phyloP scores from a whole-genome alignment of 2,797 vertebrate genomes.

The Chloroceryle amazona region DNA sequence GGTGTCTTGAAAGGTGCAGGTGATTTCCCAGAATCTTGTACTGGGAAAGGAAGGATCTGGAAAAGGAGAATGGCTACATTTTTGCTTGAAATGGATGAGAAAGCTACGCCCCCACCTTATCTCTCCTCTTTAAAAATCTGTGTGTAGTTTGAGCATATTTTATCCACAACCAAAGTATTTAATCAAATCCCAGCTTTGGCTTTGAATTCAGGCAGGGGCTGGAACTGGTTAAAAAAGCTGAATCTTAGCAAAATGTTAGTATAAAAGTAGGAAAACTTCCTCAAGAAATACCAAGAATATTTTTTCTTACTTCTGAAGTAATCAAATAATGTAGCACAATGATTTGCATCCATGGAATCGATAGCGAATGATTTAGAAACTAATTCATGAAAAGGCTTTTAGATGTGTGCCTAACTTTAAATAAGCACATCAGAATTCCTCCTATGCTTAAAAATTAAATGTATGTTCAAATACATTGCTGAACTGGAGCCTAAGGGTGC shows the following conservation, averaged over 20 bases:
- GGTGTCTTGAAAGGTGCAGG: not conserved
- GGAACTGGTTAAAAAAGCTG: not conserved
- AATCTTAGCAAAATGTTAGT: not conserved
- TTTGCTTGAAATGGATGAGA: not conserved
- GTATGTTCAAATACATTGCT: not conserved
- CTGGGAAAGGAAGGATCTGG: not conserved
- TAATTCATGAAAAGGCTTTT: not conserved
- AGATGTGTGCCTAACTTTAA: not conserved
- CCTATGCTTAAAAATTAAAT: slow-evolving; percentile 1
- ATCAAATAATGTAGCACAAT: not conserved
- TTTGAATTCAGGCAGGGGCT: not conserved
- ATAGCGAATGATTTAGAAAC: not conserved
- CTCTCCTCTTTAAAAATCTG: not conserved
- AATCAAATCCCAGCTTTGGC: not conserved
- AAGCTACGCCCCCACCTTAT: not conserved
- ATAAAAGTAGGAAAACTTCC: not conserved
- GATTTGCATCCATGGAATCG: not conserved
- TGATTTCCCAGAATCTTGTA: not conserved
- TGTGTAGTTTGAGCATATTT: not conserved
- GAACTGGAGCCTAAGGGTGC: not conserved
- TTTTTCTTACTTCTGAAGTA: not conserved
- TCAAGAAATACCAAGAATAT: not conserved
- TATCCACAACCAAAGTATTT: not conserved
- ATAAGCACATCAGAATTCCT: not conserved
- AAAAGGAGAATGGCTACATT: not conserved